phyloP scores from a whole-genome alignment of 1,140 invertebrate species.

The Pissodes strobi region DNA sequence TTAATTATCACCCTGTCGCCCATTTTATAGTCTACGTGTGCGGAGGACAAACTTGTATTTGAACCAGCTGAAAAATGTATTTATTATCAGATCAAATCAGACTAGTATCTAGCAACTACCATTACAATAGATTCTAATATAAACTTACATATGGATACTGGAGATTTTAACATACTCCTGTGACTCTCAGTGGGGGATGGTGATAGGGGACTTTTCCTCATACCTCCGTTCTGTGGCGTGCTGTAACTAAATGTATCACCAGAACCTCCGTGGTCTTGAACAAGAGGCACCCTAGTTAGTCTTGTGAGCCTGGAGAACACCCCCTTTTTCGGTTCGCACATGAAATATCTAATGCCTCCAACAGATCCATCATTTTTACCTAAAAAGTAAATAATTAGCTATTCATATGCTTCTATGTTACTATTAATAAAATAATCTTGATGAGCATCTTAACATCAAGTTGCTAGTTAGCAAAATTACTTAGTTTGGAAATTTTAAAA shows the following conservation, averaged over 20 bases:
- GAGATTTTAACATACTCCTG: constrained; percentile 55
- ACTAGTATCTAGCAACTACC: no score
- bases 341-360: constrained; percentile 87
- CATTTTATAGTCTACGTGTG: constrained; percentile 68
- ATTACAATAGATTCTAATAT: not conserved
- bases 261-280: constrained; percentile 54
- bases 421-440: no score
- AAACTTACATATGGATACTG: constrained; percentile 54
- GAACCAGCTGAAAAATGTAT: constrained; percentile 62
- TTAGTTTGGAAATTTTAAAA: no score
- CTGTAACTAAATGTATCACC: constrained; percentile 35
- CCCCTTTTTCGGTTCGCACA: constrained; percentile 91
- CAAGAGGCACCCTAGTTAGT: constrained; percentile 74
- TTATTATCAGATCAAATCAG: not conserved
- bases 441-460: no score
- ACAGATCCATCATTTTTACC: constrained; percentile 98
- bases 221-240: constrained; percentile 40
- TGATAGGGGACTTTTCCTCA: constrained; percentile 44
- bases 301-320: constrained; percentile 91
- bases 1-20: constrained; percentile 92
- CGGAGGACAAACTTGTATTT: constrained; percentile 62
- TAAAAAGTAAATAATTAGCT: constrained; percentile 57
- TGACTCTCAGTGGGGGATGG: constrained; percentile 59
- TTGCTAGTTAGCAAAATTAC: no score
- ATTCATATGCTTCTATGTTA: no score